Conservation (phyloP, 2,888 invertebrate genomes). For the Cryptus armator region DNA sequence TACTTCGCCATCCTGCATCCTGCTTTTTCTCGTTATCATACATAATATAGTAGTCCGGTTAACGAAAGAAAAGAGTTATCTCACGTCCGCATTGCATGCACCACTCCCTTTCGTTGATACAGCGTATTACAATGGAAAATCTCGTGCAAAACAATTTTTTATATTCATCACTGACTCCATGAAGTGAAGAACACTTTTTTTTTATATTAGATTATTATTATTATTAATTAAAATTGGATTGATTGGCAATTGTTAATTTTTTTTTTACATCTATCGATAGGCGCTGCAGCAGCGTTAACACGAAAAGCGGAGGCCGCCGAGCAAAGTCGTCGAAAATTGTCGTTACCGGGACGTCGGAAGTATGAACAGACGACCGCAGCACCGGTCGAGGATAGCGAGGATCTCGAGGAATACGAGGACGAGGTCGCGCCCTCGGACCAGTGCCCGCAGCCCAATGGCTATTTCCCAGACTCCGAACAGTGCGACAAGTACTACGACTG, state of each 20-base stretch:
- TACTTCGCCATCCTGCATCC: neutral
- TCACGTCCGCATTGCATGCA: constrained; percentile 65
- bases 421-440: constrained; percentile 88
- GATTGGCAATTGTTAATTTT: constrained; percentile 23
- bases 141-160: neutral
- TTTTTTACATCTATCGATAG: constrained; percentile 68
- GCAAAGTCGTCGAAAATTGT: constrained; percentile 79
- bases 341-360: constrained; percentile 72
- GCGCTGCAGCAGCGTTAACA: constrained; percentile 77
- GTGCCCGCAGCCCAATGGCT: constrained; percentile 94
- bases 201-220: no score
- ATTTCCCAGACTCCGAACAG: constrained; percentile 94
- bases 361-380: constrained; percentile 72
- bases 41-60: constrained; percentile 15
- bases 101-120: constrained; percentile 26
- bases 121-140: constrained; percentile 29
- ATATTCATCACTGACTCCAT: neutral
- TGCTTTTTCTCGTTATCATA: constrained; percentile 6
- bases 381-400: constrained; percentile 65
- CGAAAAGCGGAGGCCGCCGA: constrained; percentile 83
- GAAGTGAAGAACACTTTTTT: neutral
- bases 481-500: constrained; percentile 96
- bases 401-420: constrained; percentile 82
- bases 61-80: constrained; percentile 27
- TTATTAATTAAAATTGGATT: neutral